These are phyloP conservation scores for Mirza zaza DNA, from an alignment of 2,113 vertebrate species.

Conservation along the genomic window DNA sequence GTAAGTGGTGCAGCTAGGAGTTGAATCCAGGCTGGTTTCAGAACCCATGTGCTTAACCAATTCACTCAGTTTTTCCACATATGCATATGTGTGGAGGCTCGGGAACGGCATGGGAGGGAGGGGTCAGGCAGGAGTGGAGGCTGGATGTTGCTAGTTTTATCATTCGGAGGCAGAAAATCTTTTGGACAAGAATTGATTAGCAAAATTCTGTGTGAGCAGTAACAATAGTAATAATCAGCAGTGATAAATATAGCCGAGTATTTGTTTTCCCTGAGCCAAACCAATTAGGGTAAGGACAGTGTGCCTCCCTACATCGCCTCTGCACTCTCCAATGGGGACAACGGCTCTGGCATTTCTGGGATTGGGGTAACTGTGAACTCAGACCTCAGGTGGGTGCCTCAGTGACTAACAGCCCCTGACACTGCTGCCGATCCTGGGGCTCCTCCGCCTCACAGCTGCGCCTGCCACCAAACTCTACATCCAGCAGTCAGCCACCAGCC, in stretches of 20 bases:
- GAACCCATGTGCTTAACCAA: neutral
- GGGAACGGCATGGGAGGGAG: neutral
- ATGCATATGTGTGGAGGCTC: neutral
- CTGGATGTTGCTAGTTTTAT: neutral
- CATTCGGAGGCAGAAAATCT: neutral
- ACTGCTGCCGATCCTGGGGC: neutral
- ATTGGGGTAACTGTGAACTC: neutral
- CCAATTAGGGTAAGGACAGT: neutral
- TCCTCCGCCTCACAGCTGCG: neutral
- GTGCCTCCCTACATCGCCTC: neutral
- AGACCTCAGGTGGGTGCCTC: neutral
- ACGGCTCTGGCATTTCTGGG: neutral
- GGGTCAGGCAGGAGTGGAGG: neutral
- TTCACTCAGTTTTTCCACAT: neutral
- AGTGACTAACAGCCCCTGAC: fast-evolving
- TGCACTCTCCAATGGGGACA: neutral
- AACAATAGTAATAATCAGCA: neutral
- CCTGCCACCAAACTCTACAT: neutral
- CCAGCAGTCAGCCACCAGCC: no score
- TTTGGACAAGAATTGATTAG: neutral
- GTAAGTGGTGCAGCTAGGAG: neutral
- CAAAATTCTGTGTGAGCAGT: neutral
- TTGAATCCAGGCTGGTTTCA: neutral
- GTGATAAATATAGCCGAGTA: neutral
- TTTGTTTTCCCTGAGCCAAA: constrained; percentile 7